Percentiles rank a stretch among this genome's conserved stretches.
phyloP scores from a whole-genome alignment of 2,888 invertebrate genomes.

The Ethmia dodecea region DNA sequence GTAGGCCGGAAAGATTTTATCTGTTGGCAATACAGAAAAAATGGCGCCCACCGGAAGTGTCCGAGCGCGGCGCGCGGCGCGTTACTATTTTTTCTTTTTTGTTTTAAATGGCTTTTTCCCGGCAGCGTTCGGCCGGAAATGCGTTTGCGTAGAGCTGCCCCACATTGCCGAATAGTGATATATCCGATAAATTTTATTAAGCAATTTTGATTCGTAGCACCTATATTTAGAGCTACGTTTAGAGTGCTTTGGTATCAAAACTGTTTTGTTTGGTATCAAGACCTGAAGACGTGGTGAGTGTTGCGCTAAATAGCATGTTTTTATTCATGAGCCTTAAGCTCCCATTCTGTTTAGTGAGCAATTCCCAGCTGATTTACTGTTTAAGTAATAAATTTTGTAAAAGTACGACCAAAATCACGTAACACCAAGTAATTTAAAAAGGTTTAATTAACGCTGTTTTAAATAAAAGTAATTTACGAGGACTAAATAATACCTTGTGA shows the following conservation, averaged over 20 bases:
- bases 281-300: conserved; percentile 52
- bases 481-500: too few species aligned
- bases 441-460: too few species aligned
- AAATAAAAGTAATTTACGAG: too few species aligned
- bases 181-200: conserved; percentile 43
- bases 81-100: conserved; percentile 75
- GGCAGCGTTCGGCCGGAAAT: conserved; percentile 74
- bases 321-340: conserved; percentile 72
- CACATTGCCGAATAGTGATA: conserved; percentile 53
- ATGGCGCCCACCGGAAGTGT: conserved; percentile 78
- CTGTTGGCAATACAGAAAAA: conserved; percentile 78
- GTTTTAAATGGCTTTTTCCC: conserved; percentile 78
- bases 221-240: conserved; percentile 43
- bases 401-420: conserved; percentile 47
- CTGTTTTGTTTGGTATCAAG: conserved; percentile 41
- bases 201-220: conserved; percentile 50
- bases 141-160: conserved; percentile 74
- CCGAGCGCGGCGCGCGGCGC: conserved; percentile 72
- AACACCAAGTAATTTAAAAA: conserved; percentile 31
- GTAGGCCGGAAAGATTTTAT: conserved; percentile 78
- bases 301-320: conserved; percentile 75
- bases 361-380: conserved; percentile 70
- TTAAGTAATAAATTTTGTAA: conserved; percentile 66
- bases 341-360: conserved; percentile 71
- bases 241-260: conserved; percentile 22